phyloP scores from a whole-genome alignment of 2,888 invertebrate species.

The Dichetophora obliterata region DNA sequence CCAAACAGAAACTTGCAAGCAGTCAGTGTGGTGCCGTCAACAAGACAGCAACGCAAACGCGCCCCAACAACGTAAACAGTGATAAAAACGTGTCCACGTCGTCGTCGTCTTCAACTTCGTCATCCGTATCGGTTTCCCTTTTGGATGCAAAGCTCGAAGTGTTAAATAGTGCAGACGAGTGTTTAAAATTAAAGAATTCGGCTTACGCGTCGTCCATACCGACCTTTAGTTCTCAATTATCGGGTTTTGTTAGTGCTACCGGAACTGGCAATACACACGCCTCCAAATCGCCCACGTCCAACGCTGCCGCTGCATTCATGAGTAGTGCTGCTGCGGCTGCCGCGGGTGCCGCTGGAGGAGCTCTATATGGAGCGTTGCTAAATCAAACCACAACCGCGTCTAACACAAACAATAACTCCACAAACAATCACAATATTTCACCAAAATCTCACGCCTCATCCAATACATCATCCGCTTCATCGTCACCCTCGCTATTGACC shows the following conservation, averaged over 20 bases:
- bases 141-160: slow-evolving; percentile 20
- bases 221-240: slow-evolving; percentile 82
- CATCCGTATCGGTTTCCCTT: neutral
- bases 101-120: slow-evolving; percentile 39
- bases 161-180: slow-evolving; percentile 8
- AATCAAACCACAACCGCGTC: slow-evolving; percentile 71
- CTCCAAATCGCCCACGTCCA: slow-evolving; percentile 49
- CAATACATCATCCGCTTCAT: slow-evolving; percentile 50
- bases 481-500: slow-evolving; percentile 54
- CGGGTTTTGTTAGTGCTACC: slow-evolving; percentile 54
- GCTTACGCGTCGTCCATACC: slow-evolving; percentile 83
- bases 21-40: slow-evolving; percentile 67
- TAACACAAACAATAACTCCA: slow-evolving; percentile 36
- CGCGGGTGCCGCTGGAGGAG: slow-evolving; percentile 84
- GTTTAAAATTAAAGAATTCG: slow-evolving; percentile 20
- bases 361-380: slow-evolving; percentile 90
- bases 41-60: slow-evolving; percentile 64
- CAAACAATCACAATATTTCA: slow-evolving; percentile 42
- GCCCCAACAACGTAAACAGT: slow-evolving; percentile 14
- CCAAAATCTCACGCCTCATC: slow-evolving; percentile 51
- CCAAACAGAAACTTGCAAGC: slow-evolving; percentile 53
- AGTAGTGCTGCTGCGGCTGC: slow-evolving; percentile 78
- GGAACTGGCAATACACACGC: slow-evolving; percentile 1
- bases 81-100: slow-evolving; percentile 39
- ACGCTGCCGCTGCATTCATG: slow-evolving; percentile 74